Percentiles rank a stretch among this genome's conserved stretches.
phyloP scores from a whole-genome alignment of 2,888 invertebrate species.

The Prosapia bicincta region DNA sequence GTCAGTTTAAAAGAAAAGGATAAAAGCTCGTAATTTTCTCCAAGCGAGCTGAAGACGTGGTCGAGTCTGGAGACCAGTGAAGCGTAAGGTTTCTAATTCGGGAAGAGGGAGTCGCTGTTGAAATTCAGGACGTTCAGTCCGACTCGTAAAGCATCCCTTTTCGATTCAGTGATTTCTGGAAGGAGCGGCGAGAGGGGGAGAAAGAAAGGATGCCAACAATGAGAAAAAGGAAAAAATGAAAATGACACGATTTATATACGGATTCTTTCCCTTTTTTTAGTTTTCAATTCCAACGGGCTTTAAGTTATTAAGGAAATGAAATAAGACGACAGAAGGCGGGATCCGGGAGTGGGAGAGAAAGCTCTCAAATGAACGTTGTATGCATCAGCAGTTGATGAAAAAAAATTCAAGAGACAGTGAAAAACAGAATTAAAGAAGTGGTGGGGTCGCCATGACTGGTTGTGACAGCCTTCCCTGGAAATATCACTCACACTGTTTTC shows the following conservation, averaged over 20 bases:
- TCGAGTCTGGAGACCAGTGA: constrained; percentile 4
- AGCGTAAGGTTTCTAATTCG: constrained; percentile 26
- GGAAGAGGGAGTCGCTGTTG: constrained; percentile 15
- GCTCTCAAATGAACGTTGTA: constrained; percentile 23
- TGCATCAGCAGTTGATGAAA: constrained; percentile 27
- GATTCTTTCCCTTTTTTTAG: constrained; percentile 19
- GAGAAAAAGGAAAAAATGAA: constrained; percentile 20
- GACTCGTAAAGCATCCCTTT: constrained; percentile 14
- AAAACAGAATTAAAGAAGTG: constrained; percentile 30
- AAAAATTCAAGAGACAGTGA: constrained; percentile 19
- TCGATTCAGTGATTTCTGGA: constrained; percentile 20
- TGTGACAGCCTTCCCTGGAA: constrained; percentile 27
- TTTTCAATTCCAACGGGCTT: constrained; percentile 30
- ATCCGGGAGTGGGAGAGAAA: constrained; percentile 19
- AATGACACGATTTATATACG: constrained; percentile 31
- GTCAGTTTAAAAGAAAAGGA: constrained; percentile 19
- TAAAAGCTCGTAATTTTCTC: neutral
- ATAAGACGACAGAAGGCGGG: constrained; percentile 24
- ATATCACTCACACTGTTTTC: constrained; percentile 28
- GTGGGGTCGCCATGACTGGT: constrained; percentile 11
- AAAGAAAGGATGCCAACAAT: constrained; percentile 17
- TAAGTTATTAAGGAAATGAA: constrained; percentile 32
- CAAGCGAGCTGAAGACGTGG: constrained; percentile 6
- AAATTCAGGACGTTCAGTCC: constrained; percentile 18
- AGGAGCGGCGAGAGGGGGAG: constrained; percentile 3